phyloP scores from a whole-genome alignment of 2,113 vertebrate genomes.

The Corythoichthys intestinalis region DNA sequence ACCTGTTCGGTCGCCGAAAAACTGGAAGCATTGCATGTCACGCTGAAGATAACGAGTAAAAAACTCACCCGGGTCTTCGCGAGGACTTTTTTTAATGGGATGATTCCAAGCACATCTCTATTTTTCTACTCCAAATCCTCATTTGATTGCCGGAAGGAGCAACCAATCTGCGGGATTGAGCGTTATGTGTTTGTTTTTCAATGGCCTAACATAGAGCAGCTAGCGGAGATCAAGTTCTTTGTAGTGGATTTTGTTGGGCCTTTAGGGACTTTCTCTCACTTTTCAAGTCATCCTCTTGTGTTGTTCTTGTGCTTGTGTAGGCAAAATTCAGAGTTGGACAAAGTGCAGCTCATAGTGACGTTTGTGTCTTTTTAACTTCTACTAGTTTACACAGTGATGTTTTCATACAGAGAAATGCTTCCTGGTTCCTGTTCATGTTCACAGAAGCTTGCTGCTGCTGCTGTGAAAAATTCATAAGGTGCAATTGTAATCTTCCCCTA shows the following conservation, averaged over 20 bases:
- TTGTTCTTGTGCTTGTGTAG: conserved; percentile 42
- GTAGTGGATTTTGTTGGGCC: conserved; percentile 42
- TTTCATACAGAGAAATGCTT: neutral
- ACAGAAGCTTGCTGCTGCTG: neutral
- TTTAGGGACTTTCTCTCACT: conserved; percentile 38
- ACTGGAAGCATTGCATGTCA: neutral
- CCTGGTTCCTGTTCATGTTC: neutral
- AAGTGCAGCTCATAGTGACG: conserved; percentile 3
- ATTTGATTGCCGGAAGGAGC: conserved; percentile 55
- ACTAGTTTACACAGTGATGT: conserved; percentile 12
- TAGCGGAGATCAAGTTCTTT: conserved; percentile 39
- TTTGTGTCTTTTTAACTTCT: conserved; percentile 14
- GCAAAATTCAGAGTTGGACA: conserved; percentile 24
- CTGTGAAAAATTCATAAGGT: neutral
- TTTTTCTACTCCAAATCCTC: conserved; percentile 54
- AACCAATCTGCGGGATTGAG: conserved; percentile 42
- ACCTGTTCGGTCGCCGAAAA: neutral
- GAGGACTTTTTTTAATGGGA: conserved; percentile 46
- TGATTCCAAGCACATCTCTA: conserved; percentile 37
- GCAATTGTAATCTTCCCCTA: neutral
- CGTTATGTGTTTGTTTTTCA: conserved; percentile 28
- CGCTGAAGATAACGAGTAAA: conserved; percentile 12
- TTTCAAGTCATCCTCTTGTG: conserved; percentile 30
- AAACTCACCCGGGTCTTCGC: conserved; percentile 22
- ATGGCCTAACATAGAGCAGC: conserved; percentile 41